These are phyloP conservation scores for Eilema griseolum DNA, from an alignment of 2,888 invertebrate species.

Conservation along the genomic window DNA sequence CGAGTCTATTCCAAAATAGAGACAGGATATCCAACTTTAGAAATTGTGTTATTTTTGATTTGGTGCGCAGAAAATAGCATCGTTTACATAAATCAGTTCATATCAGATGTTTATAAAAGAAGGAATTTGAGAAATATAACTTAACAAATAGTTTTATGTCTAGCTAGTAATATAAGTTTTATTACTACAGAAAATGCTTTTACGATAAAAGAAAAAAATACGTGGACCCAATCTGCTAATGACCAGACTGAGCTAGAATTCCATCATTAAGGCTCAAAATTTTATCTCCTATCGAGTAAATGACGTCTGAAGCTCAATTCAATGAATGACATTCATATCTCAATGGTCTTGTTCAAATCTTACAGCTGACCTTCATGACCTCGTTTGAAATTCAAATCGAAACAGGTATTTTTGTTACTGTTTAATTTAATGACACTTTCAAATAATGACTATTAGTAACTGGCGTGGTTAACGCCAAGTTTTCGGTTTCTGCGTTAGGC, in stretches of 20 bases:
- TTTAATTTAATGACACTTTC: no score
- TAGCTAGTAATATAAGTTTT: conserved; percentile 27
- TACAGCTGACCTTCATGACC: conserved; percentile 6
- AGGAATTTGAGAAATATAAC: conserved; percentile 26
- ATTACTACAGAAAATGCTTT: conserved; percentile 46
- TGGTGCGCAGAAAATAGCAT: conserved; percentile 24
- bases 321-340: conserved; percentile 43
- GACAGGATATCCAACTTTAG: conserved; percentile 16
- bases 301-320: conserved; percentile 28
- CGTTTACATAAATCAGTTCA: conserved; percentile 24
- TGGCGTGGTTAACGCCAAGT: no score
- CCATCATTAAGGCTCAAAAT: conserved; percentile 64
- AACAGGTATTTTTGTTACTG: no score
- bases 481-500: no score
- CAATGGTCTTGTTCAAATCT: conserved; percentile 23
- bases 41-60: conserved; percentile 26
- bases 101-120: conserved; percentile 21
- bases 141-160: background rate
- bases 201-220: conserved; percentile 60
- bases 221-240: conserved; percentile 63
- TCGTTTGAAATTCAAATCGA: background rate
- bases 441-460: no score
- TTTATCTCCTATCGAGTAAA: conserved; percentile 60
- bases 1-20: conserved; percentile 34
- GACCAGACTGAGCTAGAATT: conserved; percentile 62